These are phyloP conservation scores for Caenorhabditis sulstoni DNA, from an alignment of 2,888 invertebrate species.

Conservation along the genomic window DNA sequence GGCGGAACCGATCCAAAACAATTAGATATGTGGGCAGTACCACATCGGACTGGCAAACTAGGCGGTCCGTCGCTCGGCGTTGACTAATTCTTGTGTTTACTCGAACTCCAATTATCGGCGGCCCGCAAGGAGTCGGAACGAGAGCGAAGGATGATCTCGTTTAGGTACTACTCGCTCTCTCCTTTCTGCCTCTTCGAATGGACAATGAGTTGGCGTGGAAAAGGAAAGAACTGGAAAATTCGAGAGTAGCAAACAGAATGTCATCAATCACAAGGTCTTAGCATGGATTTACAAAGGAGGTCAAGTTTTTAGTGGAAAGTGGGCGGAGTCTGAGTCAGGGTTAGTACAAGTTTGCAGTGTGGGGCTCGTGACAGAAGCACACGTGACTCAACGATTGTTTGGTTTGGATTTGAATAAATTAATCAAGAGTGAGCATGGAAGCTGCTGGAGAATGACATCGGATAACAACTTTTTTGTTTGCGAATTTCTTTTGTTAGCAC, in stretches of 20 bases:
- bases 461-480: not conserved
- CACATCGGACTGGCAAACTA: too few species aligned
- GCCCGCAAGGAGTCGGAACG: not conserved
- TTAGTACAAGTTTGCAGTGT: constrained; percentile 20
- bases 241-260: not conserved
- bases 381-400: constrained; percentile 29
- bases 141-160: constrained; percentile 20
- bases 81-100: constrained; percentile 30
- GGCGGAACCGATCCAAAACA: not conserved
- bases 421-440: constrained; percentile 18
- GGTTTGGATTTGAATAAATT: constrained; percentile 36
- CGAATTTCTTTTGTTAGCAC: not conserved
- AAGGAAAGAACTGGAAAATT: too few species aligned
- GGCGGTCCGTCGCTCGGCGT: not conserved
- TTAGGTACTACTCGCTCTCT: not conserved
- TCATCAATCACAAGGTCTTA: constrained; percentile 40
- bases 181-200: not conserved
- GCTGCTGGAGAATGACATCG: not conserved
- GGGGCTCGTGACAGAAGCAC: constrained; percentile 1
- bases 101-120: constrained; percentile 8
- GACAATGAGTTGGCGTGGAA: not conserved
- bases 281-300: not conserved
- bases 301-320: not conserved
- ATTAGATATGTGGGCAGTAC: constrained; percentile 4
- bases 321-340: not conserved